Base-by-base conservation (phyloP, 1,140 invertebrate genomes). In the Drosophila ficusphila region DNA sequence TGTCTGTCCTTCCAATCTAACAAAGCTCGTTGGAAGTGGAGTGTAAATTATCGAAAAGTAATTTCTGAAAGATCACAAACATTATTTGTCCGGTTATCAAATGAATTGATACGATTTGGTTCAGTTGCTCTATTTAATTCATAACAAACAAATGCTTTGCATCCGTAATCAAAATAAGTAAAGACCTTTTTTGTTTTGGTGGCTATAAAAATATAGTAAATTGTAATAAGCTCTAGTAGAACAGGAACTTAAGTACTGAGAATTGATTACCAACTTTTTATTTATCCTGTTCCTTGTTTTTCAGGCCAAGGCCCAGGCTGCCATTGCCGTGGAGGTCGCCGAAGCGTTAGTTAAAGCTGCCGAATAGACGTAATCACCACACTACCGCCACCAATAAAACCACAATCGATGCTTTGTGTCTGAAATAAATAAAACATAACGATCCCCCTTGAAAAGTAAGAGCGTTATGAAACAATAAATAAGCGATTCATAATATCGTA, bases 291-390 rank as follows among this genome's bases (percentile, higher is more conserved):
- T 53, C 16, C 33, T 19, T 34, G 16, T 41, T 7, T 65, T 92
- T 92, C 49, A 95, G 94, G 96, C 95, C 16, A 98, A 96, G 92
- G 98, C 97, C 19, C 97, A 98, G 93, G 98, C 98, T 53, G 94
- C 95, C 71, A 98, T 99, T 89, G 96, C 97, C 18, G 93, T 99
- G n/a, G 98, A 99, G 93, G 97, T 98, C 41, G 96, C 95, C 41
- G 97, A 99, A 93, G 97, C 97, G 73, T 93, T 99, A 78, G 95
- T 98, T 38, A 96, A 96, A 92, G 97, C 98, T 72, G 92, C 94
- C 18, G 93, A 95, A 91, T 95, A 94, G 93, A 91, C 60, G 49
- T 78, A 39, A 56, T 73, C 52, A 61, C 27, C 53, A 62, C 61
- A 46, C 42, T 27, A 46, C 42, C 48, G 44, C 54, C 54, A 76